Base-by-base conservation (phyloP, 2,113 vertebrate species). In the Antechinus flavipes region DNA sequence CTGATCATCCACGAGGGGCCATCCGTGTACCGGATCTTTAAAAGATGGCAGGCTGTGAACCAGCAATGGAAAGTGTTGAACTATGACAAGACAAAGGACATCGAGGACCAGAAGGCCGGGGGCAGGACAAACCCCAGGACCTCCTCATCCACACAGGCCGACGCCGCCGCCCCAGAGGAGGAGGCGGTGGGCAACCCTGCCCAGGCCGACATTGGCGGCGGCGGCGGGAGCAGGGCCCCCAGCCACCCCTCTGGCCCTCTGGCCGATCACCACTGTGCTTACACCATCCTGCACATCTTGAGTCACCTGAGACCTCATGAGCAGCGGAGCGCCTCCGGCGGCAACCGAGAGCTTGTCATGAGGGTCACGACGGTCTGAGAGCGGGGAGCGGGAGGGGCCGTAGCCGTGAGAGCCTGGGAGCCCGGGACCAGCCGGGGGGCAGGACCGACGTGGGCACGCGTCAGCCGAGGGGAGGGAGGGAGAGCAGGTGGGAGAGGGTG, bases 41-140 rank as follows among this genome's bases (percentile, higher is more conserved):
- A 99, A 96, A 99, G 99, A 95, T 99, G 99, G 99, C 99, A 99
- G 98, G 99, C 99, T 0, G 99, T 99, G 97, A 99, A 99, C 99
- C 99, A 99, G 98, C 99, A 99, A 98, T 99, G 99, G 99, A 99
- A 99, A 98, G 99, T 99, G 96, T 98, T 99, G 97, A 99, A 99
- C 98, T 99, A 99, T 97, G 99, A 99, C 97, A 99, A 99, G 98
- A 98, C 99, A 8, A 99, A 99, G 98, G 99, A 99, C 99, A 98
- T 99, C 90, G 99, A 99, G 93, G 99, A 99, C 90, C 98, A 99
- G 98, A 99, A 99, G 98, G 97, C 99, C 24, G 97, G 98, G 92
- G 98, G 98, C 95, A 99, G 99, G 98, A 99, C 99, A 98, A 99
- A 99, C 97, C 98, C 99, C 91, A 98, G 99, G 95, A 99, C 99